phyloP scores from a whole-genome alignment of 2,888 invertebrate species.

The Trissolcus brochymenae region DNA sequence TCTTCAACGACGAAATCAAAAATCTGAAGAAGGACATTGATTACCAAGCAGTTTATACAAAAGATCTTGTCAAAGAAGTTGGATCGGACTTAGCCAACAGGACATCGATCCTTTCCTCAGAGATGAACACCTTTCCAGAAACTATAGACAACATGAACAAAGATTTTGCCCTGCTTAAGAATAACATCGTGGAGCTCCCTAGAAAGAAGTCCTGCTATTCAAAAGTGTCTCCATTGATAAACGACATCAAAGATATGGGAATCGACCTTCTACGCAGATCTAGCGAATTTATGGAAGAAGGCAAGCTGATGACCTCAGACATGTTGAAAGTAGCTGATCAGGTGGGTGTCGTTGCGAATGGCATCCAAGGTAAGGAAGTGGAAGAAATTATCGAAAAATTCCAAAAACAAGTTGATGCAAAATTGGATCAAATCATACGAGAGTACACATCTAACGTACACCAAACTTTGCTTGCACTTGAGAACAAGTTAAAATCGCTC shows the following conservation, averaged over 20 bases:
- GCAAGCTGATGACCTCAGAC: background rate
- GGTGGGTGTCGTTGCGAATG: background rate
- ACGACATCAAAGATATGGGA: conserved; percentile 2
- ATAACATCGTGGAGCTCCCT: conserved; percentile 9
- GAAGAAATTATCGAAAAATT: background rate
- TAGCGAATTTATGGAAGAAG: background rate
- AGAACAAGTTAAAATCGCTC: background rate
- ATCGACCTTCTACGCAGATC: background rate
- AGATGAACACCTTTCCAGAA: conserved; percentile 9
- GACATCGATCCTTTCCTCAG: background rate
- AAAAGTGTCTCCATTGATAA: conserved; percentile 7
- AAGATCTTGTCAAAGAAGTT: background rate
- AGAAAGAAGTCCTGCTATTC: conserved; percentile 16
- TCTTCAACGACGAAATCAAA: conserved; percentile 8
- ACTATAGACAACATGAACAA: conserved; percentile 14
- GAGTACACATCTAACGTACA: conserved; percentile 11
- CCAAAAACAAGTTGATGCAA: background rate
- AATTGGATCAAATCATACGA: background rate
- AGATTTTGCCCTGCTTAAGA: background rate
- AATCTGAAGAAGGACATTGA: conserved; percentile 7
- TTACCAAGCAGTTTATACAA: conserved; percentile 14
- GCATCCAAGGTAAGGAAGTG: conserved; percentile 11
- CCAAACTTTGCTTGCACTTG: background rate
- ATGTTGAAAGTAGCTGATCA: background rate
- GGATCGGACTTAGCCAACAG: background rate